Base-by-base conservation (phyloP, 1,140 invertebrate genomes). In the Drosophila subpulchrella region DNA sequence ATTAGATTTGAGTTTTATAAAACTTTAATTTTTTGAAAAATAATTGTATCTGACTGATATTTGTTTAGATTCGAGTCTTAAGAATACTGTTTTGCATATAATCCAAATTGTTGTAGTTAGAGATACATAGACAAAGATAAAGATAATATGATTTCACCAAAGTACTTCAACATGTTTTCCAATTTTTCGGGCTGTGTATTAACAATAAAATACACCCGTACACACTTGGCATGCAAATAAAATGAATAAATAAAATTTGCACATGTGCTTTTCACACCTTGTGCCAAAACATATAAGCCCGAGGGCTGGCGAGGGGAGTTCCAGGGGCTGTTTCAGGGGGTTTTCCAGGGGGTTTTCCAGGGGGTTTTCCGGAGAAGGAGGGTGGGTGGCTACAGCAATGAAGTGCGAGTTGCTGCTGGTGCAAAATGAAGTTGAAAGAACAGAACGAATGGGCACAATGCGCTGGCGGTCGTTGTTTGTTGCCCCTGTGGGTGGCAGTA, bases 231-330 rank as follows among this genome's bases (percentile, higher is more conserved):
- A 84, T 89, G 84, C 76, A 89, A 88, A 88, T 89, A 88, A 88
- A 88, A 88, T 88, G 85, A 88, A 88, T 89, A 89, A 89, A 89
- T 88, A 89, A 88, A 84, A 88, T 88, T 84, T 88, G 76, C 84
- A 77, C 80, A 84, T 78, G 83, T 86, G 81, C 71, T 74, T 72
- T 86, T 85, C 82, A 82, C 82, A 86, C 82, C 83, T 86, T 81
- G 71, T 77, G 75, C 78, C 76, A 78, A 81, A 86, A 88, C 61
- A 80, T 75, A 85, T 77, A 85, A 76, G 68, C 68, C 65, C 54
- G 68, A 36, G 66, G 68, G 68, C 51, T 20, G 63, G 60, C 62
- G 30, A 34, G 27, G 48, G 58, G 74, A 39, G 48, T 61, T 77
- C 8, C 7, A 34, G 32, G 32, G 32, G 32, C 2, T 20, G 20